Evolutionary conservation across 2,888 invertebrate genomes (phyloP), one percentile per base, ranked within the genome.

Genomic region (Sclerodermus sp.): DNA sequence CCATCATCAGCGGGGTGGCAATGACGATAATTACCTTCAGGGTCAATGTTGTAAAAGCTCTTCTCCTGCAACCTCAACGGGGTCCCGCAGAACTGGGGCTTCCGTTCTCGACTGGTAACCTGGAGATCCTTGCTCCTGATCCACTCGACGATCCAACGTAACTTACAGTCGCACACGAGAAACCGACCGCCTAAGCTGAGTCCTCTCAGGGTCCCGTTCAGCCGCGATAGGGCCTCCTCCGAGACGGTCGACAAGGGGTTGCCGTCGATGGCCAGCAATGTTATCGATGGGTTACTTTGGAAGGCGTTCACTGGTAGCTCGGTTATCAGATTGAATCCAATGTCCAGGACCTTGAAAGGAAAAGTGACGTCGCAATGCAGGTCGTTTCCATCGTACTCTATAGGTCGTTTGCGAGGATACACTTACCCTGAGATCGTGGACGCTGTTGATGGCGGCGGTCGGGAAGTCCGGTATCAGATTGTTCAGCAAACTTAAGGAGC

Each of bases 141-240:
- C 95, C 94, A 95, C 71, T 93, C 88, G 53, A 91, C 87, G 51
- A 94, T 89, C 95, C 95, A 95, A 8, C 87, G 84, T 42, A 95
- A 78, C 50, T 88, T 86, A 76, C 95, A 95, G 73, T 95, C 94
- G 71, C 95, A 95, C 62, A 89, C 89, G 29, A 95, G 81, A 74
- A 92, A 93, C 55, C 93, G 83, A 3, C 95, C 94, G 8, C 95
- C 95, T 10, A 95, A 80, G 66, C 93, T 93, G 10, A 95, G 80
- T 0, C 94, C 94, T 30, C 93, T 82, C 29, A 95, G 82, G 0
- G 93, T 91, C 58, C 85, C 85, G 75, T 93, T 93, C 36, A 95
- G 81, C 69, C 90, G 89, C 5, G 83, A 79, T 57, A 95, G 85
- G 0, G 93, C 89, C 62, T 85, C 84, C 68, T 87, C 88, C 0